Percentiles rank a stretch among this genome's conserved stretches.
Conservation (phyloP, 2,888 invertebrate genomes). For the Leucozona laternaria region DNA sequence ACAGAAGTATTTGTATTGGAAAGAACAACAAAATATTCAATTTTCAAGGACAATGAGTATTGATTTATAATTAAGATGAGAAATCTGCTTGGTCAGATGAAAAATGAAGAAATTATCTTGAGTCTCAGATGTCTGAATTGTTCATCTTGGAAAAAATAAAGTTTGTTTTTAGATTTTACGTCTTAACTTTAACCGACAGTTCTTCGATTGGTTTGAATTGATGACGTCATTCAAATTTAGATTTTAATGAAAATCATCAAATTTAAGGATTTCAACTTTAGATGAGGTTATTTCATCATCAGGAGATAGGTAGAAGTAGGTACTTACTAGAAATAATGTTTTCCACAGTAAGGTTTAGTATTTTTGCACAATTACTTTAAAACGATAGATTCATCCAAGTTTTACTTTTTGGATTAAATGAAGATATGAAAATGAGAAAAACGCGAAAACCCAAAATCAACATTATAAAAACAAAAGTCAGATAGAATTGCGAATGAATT, state of each 20-base stretch:
- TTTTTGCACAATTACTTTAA: too few relatives aligned
- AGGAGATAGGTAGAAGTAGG: too few relatives aligned
- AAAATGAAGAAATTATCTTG: slow-evolving; percentile 60
- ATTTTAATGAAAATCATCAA: not conserved
- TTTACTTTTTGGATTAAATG: too few relatives aligned
- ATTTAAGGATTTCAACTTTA: not conserved
- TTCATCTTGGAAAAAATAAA: not conserved
- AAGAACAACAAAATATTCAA: slow-evolving; percentile 9
- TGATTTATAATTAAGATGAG: slow-evolving; percentile 67
- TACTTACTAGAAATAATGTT: too few relatives aligned
- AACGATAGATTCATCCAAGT: too few relatives aligned
- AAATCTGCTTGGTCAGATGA: slow-evolving; percentile 56
- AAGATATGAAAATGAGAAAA: too few relatives aligned
- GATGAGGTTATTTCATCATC: too few relatives aligned
- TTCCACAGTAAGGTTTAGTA: too few relatives aligned
- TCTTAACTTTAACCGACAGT: not conserved
- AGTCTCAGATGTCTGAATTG: slow-evolving; percentile 21
- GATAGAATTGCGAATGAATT: too few relatives aligned
- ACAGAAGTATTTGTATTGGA: slow-evolving; percentile 16
- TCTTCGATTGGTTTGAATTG: not conserved
- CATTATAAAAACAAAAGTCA: too few relatives aligned
- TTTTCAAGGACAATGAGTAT: slow-evolving; percentile 68
- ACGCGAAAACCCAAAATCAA: too few relatives aligned
- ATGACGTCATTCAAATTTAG: not conserved
- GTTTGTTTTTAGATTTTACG: not conserved